Evolutionary conservation across 1,140 invertebrate genomes (phyloP).

Genomic region (Euschistus heros): DNA sequence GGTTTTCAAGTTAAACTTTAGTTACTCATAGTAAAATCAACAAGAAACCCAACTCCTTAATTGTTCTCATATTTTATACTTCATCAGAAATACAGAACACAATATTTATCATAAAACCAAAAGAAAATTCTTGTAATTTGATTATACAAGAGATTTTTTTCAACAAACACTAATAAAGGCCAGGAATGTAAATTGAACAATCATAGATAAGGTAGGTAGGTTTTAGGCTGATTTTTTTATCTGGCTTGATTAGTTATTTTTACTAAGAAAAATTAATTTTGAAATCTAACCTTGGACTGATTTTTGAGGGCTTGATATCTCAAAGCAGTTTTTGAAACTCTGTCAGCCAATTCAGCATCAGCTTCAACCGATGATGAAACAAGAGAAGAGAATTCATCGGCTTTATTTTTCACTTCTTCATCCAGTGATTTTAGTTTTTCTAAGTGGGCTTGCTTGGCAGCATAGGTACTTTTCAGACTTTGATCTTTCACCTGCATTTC

Average conservation of each 20-base stretch:
- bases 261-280: not conserved
- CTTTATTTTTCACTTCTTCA: conserved; percentile 59
- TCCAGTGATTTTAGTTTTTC: conserved; percentile 65
- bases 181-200: too few relatives aligned
- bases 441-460: conserved; percentile 69
- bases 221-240: not conserved
- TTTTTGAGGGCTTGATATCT: conserved; percentile 79
- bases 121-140: too few relatives aligned
- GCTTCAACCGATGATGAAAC: conserved; percentile 61
- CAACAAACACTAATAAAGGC: too few relatives aligned
- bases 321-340: conserved; percentile 66
- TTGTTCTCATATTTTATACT: too few relatives aligned
- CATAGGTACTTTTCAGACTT: conserved; percentile 72
- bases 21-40: too few relatives aligned
- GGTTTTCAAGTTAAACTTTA: too few relatives aligned
- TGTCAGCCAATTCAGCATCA: conserved; percentile 62
- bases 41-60: too few relatives aligned
- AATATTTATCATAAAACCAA: too few relatives aligned
- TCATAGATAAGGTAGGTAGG: too few relatives aligned
- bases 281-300: conserved; percentile 50
- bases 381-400: conserved; percentile 56
- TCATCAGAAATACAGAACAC: too few relatives aligned
- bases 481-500: conserved; percentile 80
- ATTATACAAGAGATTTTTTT: too few relatives aligned
- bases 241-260: not conserved